Evolutionary conservation across 2,888 invertebrate genomes (phyloP).

Genomic region (Ernsta delagoae): DNA sequence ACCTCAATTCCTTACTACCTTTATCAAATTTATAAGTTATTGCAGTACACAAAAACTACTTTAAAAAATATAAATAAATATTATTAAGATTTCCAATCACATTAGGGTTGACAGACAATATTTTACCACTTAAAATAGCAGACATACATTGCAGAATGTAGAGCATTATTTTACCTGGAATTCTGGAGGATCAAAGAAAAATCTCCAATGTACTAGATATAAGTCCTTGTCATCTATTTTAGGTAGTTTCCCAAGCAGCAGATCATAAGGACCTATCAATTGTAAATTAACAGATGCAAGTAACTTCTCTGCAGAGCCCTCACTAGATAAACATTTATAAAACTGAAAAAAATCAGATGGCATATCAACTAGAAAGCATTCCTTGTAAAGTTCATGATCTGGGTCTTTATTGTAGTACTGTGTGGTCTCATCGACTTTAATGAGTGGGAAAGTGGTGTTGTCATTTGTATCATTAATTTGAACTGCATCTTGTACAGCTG

Average conservation of each 20-base stretch:
- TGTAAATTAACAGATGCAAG: constrained; percentile 88
- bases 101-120: too few relatives aligned
- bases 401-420: constrained; percentile 70
- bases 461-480: background rate
- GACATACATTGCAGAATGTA: too few relatives aligned
- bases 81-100: too few relatives aligned
- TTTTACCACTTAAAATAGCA: too few relatives aligned
- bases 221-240: constrained; percentile 82
- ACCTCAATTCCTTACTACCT: too few relatives aligned
- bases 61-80: too few relatives aligned
- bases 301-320: constrained; percentile 84
- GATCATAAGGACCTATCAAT: constrained; percentile 95
- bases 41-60: too few relatives aligned
- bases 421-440: constrained; percentile 49
- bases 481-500: background rate
- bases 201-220: constrained; percentile 94
- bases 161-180: constrained; percentile 86
- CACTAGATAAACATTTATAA: constrained; percentile 89
- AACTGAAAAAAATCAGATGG: constrained; percentile 95
- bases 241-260: constrained; percentile 87
- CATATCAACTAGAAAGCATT: constrained; percentile 93
- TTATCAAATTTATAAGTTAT: too few relatives aligned
- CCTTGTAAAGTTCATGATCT: constrained; percentile 86
- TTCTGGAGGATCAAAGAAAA: constrained; percentile 97
- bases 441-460: background rate